phyloP scores from a whole-genome alignment of 2,113 vertebrate genomes.

The Thermophis baileyi region DNA sequence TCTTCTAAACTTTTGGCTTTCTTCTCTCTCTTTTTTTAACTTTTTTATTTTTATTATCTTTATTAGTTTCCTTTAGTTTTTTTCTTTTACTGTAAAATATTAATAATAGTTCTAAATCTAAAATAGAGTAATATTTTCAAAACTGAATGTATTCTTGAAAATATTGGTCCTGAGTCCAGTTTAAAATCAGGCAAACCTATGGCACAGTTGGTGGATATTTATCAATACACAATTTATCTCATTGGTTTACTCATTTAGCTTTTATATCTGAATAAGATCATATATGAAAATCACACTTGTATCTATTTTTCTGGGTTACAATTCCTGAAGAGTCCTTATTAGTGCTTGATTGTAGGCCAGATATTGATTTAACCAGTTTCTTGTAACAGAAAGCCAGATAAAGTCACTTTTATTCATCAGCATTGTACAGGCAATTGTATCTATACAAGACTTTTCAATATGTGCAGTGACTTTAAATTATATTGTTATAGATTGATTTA shows the following conservation, averaged over 20 bases:
- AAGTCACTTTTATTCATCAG: background rate
- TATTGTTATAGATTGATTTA: background rate
- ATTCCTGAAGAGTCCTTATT: background rate
- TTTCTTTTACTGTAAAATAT: background rate
- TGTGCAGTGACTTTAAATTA: background rate
- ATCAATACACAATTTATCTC: background rate
- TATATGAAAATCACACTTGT: background rate
- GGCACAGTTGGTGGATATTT: too few relatives aligned
- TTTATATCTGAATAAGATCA: background rate
- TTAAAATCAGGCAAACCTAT: background rate
- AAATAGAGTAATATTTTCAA: background rate
- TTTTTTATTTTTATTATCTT: background rate
- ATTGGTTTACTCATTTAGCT: background rate
- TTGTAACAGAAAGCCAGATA: background rate
- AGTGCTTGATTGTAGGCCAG: background rate
- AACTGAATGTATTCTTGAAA: background rate
- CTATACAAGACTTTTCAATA: background rate
- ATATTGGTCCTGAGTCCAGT: background rate
- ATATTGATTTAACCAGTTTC: background rate
- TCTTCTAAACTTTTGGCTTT: background rate
- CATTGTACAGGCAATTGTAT: background rate
- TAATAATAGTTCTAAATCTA: background rate
- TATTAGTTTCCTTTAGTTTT: background rate
- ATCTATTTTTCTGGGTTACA: fast-evolving
- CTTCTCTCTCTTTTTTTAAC: background rate